Base-by-base conservation (phyloP, 2,113 vertebrate species). In the Zingel zingel region DNA sequence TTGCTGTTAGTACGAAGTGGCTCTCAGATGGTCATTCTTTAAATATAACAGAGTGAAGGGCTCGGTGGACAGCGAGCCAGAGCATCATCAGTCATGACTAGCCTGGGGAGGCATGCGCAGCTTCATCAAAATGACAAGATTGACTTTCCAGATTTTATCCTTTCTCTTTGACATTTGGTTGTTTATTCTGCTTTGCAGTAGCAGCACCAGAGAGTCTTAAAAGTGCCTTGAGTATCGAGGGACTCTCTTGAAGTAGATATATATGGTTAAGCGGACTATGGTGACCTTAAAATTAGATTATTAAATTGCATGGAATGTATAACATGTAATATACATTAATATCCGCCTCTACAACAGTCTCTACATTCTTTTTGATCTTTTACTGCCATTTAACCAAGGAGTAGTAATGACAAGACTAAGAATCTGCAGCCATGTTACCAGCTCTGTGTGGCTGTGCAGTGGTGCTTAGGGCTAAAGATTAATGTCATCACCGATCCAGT, bases 41-140 rank as follows among this genome's bases (percentile, higher is more conserved):
- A 92, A 94, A 92, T 90, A 89, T 84, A 88, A 83, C 87, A 84
- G 80, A 84, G 86, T 72, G 79, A 86, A 89, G 84, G 83, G 83
- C 81, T 91, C 75, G 27, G 87, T 87, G 90, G 93, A 89, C 88
- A 88, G 84, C 62, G 1, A 84, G 79, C 79, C 81, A 63, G 82
- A 58, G 76, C 53, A 72, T 82, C 94, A 94, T 93, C 92, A 87
- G 78, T 94, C 92, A 93, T 82, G 84, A 53, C 89, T 67, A 63
- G 92, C 91, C 87, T 30, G 56, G 82, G 91, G 91, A 91, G 86
- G 70, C 84, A 78, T 74, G 70, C 54, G 54, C 85, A 89, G 90
- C 85, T 93, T 93, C 86, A 92, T 94, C 94, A 93, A 91, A 93
- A 91, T 89, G 92, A 93, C 93, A 93, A 85, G 88, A 91, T 87